A percentile compares a stretch with the other conserved stretches of the same genome.
Evolutionary conservation across 1,140 invertebrate genomes (phyloP).

Genomic region (Nebria ingens): DNA sequence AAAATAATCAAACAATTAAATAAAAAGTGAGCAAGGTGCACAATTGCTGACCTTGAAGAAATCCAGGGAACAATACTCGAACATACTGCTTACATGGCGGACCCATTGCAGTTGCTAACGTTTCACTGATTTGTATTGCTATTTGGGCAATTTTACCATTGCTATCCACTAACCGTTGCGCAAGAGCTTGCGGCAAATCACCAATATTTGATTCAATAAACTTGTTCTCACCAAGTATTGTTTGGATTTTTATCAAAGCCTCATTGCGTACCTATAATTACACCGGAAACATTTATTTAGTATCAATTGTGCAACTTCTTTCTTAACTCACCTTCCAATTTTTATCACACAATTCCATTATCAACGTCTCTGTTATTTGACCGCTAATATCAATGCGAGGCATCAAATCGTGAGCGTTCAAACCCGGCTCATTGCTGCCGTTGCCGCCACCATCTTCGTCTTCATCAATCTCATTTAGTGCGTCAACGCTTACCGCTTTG

Average conservation of each 20-base stretch:
- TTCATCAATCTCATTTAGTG: constrained; percentile 39
- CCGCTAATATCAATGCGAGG: constrained; percentile 72
- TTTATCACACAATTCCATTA: constrained; percentile 80
- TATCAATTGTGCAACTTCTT: too few relatives aligned
- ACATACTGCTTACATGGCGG: constrained; percentile 69
- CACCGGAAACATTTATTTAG: constrained; percentile 4
- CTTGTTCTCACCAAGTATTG: constrained; percentile 63
- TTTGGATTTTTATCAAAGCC: constrained; percentile 65
- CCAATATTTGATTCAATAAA: constrained; percentile 75
- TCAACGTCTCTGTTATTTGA: constrained; percentile 70
- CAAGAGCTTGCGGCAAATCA: constrained; percentile 68
- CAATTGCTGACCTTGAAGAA: constrained; percentile 61
- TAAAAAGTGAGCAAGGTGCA: too few relatives aligned
- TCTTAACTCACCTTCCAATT: constrained; percentile 72
- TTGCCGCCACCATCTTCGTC: constrained; percentile 43
- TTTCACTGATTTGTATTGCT: constrained; percentile 70
- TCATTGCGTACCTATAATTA: constrained; percentile 61
- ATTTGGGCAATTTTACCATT: constrained; percentile 84
- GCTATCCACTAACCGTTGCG: constrained; percentile 68
- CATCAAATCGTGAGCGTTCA: constrained; percentile 55
- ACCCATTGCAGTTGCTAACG: constrained; percentile 69
- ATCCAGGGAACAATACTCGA: constrained; percentile 68
- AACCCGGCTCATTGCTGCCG: constrained; percentile 32
- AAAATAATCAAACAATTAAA: constrained; percentile 12
- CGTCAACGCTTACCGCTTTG: constrained; percentile 40